Conservation (phyloP, 1,140 invertebrate genomes). For the Hestina assimilis region DNA sequence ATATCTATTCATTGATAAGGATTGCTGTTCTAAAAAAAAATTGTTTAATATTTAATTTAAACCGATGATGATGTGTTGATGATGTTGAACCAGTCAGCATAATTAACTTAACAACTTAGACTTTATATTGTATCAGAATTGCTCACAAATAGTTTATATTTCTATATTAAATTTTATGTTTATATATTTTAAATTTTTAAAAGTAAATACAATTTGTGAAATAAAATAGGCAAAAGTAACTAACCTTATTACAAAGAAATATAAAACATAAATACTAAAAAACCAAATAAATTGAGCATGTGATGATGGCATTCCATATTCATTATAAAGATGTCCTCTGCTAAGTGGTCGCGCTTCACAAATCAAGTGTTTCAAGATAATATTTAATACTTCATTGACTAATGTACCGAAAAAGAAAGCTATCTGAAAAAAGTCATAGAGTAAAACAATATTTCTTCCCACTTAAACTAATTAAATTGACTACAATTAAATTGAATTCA, state of each 20-base stretch:
- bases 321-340: constrained; percentile 84
- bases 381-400: constrained; percentile 89
- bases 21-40: too few relatives aligned
- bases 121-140: too few relatives aligned
- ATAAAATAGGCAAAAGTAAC: constrained; percentile 9
- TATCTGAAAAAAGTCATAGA: constrained; percentile 81
- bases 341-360: constrained; percentile 87
- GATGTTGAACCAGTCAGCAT: too few relatives aligned
- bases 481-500: too few relatives aligned
- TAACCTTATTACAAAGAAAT: constrained; percentile 93
- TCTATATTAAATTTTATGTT: too few relatives aligned
- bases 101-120: too few relatives aligned
- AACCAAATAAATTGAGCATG: constrained; percentile 97
- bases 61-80: too few relatives aligned
- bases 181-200: too few relatives aligned
- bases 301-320: constrained; percentile 97
- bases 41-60: too few relatives aligned
- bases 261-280: constrained; percentile 90
- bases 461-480: too few relatives aligned
- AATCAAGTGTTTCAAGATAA: constrained; percentile 90
- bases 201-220: background rate
- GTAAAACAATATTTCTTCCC: background rate
- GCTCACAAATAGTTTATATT: too few relatives aligned
- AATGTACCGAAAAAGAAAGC: constrained; percentile 89
- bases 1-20: too few relatives aligned